Evolutionary conservation across 2,113 vertebrate species (phyloP).

Genomic region (Chlorocebus sabaeus): DNA sequence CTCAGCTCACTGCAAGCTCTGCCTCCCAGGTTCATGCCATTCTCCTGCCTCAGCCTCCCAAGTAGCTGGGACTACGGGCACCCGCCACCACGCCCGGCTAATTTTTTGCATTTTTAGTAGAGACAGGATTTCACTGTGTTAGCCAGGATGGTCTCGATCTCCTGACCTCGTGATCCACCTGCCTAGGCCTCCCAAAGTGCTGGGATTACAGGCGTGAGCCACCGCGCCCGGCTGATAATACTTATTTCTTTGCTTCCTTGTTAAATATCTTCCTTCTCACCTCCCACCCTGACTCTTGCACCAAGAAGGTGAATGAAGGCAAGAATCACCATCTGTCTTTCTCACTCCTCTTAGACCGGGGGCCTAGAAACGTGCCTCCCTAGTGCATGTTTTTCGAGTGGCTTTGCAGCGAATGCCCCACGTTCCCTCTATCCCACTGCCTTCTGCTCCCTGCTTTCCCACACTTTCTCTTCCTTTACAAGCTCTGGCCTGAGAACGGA

Average conservation of each 20-base stretch:
- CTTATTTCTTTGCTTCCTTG: background rate
- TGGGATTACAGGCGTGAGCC: too few species aligned
- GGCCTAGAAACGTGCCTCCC: background rate
- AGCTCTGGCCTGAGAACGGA: background rate
- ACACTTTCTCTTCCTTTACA: background rate
- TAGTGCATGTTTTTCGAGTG: background rate
- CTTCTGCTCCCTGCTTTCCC: background rate
- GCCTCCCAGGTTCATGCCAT: too few species aligned
- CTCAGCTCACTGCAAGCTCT: too few species aligned
- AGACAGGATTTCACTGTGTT: too few species aligned
- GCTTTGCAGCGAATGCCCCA: rapidly evolving
- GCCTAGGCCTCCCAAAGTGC: too few species aligned
- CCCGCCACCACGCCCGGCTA: rapidly evolving
- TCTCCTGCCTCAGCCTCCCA: too few species aligned
- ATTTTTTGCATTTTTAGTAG: too few species aligned
- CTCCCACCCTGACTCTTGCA: background rate
- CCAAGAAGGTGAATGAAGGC: background rate
- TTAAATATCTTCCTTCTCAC: background rate
- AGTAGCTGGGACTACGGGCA: too few species aligned
- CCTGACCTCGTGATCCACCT: too few species aligned
- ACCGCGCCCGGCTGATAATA: background rate
- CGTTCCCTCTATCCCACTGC: background rate
- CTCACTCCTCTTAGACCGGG: background rate
- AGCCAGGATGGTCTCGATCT: too few species aligned
- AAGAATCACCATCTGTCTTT: background rate